Conservation (phyloP, 2,113 vertebrate genomes). For the Apeltes quadracus region DNA sequence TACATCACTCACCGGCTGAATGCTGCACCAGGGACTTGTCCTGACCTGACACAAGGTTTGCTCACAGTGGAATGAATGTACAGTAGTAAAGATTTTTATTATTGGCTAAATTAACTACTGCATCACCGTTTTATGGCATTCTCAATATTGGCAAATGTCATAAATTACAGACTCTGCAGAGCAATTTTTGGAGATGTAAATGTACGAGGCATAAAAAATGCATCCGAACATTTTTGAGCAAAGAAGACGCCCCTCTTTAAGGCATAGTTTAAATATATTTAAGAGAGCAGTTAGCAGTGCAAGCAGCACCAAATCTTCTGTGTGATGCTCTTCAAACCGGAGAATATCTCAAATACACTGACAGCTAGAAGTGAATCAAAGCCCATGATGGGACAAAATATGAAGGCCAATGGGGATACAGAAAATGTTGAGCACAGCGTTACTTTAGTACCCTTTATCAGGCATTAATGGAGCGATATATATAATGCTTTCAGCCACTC, state of each 20-base stretch:
- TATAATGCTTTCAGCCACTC: not conserved
- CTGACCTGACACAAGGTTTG: slow-evolving; percentile 34
- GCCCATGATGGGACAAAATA: slow-evolving; percentile 27
- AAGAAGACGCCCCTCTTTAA: slow-evolving; percentile 22
- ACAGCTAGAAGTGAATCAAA: slow-evolving; percentile 23
- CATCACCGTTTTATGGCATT: slow-evolving; percentile 55
- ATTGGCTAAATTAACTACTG: slow-evolving; percentile 59
- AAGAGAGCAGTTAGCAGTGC: slow-evolving; percentile 5
- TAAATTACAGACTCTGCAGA: slow-evolving; percentile 53
- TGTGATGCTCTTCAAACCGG: slow-evolving; percentile 26
- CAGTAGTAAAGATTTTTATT: slow-evolving; percentile 64
- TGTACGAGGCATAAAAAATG: slow-evolving; percentile 47
- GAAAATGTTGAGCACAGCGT: not conserved
- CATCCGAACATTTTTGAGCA: slow-evolving; percentile 40
- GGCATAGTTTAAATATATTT: slow-evolving; percentile 36
- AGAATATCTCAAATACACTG: slow-evolving; percentile 16
- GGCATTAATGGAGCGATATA: not conserved
- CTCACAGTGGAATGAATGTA: slow-evolving; percentile 51
- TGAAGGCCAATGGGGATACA: slow-evolving; percentile 12
- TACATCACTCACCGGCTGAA: slow-evolving; percentile 44
- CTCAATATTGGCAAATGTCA: slow-evolving; percentile 46
- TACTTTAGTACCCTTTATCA: not conserved
- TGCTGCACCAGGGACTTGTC: slow-evolving; percentile 35
- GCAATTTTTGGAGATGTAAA: slow-evolving; percentile 50
- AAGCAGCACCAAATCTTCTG: slow-evolving; percentile 33